Evolutionary conservation across 2,797 vertebrate genomes (phyloP).

Genomic region (Melanotaenia nigrans): DNA sequence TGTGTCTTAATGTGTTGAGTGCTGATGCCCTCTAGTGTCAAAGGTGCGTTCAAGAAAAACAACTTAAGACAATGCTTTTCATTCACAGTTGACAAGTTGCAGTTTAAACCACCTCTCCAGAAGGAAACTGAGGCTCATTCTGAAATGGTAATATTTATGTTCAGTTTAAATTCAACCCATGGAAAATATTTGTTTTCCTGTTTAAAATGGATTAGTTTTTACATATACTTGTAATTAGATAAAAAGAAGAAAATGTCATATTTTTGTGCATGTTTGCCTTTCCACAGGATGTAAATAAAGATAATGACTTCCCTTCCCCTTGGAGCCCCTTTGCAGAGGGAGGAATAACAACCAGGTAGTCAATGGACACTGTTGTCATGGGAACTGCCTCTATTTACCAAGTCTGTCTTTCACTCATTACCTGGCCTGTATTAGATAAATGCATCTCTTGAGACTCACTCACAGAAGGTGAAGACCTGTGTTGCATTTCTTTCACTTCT

Average conservation of each 20-base stretch:
- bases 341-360: constrained; percentile 88
- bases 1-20: constrained; percentile 36
- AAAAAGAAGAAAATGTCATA: constrained; percentile 1
- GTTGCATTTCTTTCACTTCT: not conserved
- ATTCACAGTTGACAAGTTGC: constrained; percentile 91
- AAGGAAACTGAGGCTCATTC: constrained; percentile 96
- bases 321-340: constrained; percentile 94
- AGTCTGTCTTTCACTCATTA: not conserved
- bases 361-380: constrained; percentile 68
- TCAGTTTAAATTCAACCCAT: not conserved
- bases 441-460: constrained; percentile 19
- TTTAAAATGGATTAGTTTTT: not conserved
- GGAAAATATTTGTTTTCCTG: not conserved
- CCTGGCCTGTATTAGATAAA: constrained; percentile 16
- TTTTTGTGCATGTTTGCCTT: constrained; percentile 47
- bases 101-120: constrained; percentile 92
- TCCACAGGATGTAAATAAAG: constrained; percentile 89
- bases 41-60: constrained; percentile 12
- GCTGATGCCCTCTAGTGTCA: constrained; percentile 74
- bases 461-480: not conserved
- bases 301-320: constrained; percentile 89
- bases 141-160: constrained; percentile 87
- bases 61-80: constrained; percentile 21
- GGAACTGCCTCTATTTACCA: constrained; percentile 52
- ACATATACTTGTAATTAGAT: not conserved